Evolutionary conservation across 2,888 invertebrate genomes (phyloP), one percentile per base, ranked within the genome.

Genomic region (Auanema sp.): DNA sequence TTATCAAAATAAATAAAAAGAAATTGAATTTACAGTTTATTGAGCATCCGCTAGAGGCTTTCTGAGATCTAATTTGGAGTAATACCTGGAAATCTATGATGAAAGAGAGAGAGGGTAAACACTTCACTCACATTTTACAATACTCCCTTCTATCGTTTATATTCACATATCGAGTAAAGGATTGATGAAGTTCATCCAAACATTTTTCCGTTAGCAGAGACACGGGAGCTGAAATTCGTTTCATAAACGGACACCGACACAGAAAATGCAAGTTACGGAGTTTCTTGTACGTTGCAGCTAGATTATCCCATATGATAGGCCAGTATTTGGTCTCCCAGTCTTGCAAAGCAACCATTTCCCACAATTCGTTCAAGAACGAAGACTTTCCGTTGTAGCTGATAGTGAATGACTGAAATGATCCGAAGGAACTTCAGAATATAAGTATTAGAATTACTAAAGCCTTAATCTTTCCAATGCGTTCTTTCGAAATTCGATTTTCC

Each of bases 251-350:
- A 12, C 12, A 50, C 50, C 2, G 14, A 44, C 5, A 11, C 18
- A 25, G 16, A 3, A 42, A 42, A 18, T 1, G 4, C 5, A 43
- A 54, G 47, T 23, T 54, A 60, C 60, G 60, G 18, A 60, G 12
- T 18, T 14, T 54, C 43, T 33, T 54, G 55, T 54, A 60, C 16
- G 40, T 47, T 14, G 60, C 21, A n/a, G 33, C 16, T 1, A 60
- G 49, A 23, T 54, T 54, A 23, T 60, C 60, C 60, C 60, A 60
- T 33, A 60, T 60, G 25, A 54, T 21, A 1, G 54, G 42, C 60
- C 60, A 60, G 23, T 60, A 55, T 21, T 60, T 47, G 42, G 11
- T 18, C n/a, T 60, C 60, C 60, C 60, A 60, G 8, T 21, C 25
- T 33, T 23, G 12, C 54, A 60, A 23, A 14, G 16, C 43, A 18